Conservation (phyloP, 2,113 vertebrate species). For the Actinemys pallida region DNA sequence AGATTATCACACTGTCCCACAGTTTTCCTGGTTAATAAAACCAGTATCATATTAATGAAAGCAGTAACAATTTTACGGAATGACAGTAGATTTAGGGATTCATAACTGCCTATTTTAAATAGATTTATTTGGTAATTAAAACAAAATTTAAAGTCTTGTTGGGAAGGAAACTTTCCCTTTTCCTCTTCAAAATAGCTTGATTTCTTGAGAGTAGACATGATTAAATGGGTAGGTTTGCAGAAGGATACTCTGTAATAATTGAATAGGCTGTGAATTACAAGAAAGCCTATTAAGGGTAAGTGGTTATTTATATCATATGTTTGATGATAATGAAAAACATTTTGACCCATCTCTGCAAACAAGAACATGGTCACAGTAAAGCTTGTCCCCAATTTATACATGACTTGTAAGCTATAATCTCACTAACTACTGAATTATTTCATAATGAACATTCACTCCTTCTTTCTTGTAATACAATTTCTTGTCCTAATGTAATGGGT, state of each 20-base stretch:
- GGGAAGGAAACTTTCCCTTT: neutral
- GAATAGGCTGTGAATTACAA: conserved; percentile 40
- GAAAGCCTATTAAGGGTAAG: conserved; percentile 59
- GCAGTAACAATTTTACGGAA: conserved; percentile 40
- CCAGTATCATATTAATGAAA: conserved; percentile 15
- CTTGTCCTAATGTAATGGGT: neutral
- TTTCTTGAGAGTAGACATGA: neutral
- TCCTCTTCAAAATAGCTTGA: neutral
- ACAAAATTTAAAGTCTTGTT: neutral
- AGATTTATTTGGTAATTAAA: conserved; percentile 26
- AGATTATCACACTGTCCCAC: conserved; percentile 38
- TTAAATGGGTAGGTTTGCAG: conserved; percentile 18
- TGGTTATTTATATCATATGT: conserved; percentile 51
- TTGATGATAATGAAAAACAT: conserved; percentile 21
- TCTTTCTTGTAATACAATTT: neutral
- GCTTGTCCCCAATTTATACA: neutral
- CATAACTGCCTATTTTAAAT: conserved; percentile 41
- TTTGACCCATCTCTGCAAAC: conserved; percentile 40
- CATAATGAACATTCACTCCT: neutral
- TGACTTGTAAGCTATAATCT: neutral
- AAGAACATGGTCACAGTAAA: conserved; percentile 26
- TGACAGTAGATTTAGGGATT: conserved; percentile 3
- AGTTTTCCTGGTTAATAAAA: conserved; percentile 52
- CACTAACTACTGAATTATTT: conserved; percentile 1
- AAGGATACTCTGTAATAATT: conserved; percentile 32